Base-by-base conservation (phyloP, 1,140 invertebrate species). In the Carposina sasakii region DNA sequence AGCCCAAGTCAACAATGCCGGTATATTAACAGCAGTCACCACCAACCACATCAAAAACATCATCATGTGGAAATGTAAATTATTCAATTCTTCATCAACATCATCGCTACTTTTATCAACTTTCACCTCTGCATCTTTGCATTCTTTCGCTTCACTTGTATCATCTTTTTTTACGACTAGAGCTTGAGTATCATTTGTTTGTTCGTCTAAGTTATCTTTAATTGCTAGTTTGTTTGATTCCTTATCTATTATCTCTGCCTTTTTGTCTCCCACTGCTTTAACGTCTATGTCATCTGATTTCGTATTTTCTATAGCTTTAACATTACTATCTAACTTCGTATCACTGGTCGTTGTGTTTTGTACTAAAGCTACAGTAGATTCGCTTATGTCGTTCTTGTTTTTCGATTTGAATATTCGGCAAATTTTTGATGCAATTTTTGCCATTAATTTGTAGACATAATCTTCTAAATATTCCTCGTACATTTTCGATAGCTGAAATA, bases 401-500 rank as follows among this genome's bases (percentile, higher is more conserved):
- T 67, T 69, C 4, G 52, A 56, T 54, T 64, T 71, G 22, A 82
- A 74, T 13, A 76, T 51, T 19, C 57, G 50, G 60, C 78, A 66
- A 41, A 77, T 65, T 72, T 72, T 54, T 36, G 76, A 79, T 0
- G 71, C 78, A 13, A 87, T 54, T 63, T 77, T 85, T 13, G 85
- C 83, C 48, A 88, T 72, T 52, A 88, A 68, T 54, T 81, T 86
- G 67, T 86, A 89, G 3, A 89, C 71, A 26, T 90, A 86, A 66
- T 91, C 88, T 76, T 93, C 91, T 12, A 93, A 66, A 62, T 90
- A 92, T 68, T 93, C 90, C 71, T 93, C 91, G 28, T 91, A 92
- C 76, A 92, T 89, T 82, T 89, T 90, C 2, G 90, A 90, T 3
- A 93, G 60, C 87, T 91, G 76, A 26, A 86, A 75, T 49, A 82